These are phyloP conservation scores for Jaculus jaculus DNA, from an alignment of 2,113 vertebrate genomes.

Conservation along the genomic window DNA sequence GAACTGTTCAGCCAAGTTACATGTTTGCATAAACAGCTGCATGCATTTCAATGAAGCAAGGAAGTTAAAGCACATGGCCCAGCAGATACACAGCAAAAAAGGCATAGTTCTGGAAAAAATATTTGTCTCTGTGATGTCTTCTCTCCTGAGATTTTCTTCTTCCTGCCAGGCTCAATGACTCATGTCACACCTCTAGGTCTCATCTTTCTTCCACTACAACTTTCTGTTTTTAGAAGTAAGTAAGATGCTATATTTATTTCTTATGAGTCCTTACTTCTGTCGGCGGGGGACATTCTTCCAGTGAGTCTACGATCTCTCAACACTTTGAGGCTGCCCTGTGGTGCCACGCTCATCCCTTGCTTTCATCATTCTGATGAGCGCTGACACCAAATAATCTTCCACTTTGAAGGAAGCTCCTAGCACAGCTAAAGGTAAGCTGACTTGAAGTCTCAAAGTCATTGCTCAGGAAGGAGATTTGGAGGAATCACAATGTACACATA, in stretches of 20 bases:
- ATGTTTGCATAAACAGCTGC: neutral
- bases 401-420: neutral
- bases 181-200: fast-evolving
- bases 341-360: neutral
- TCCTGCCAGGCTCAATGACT: neutral
- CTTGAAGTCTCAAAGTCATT: neutral
- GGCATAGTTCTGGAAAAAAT: neutral
- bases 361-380: neutral
- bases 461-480: neutral
- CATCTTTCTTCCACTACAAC: neutral
- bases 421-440: neutral
- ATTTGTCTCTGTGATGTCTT: neutral
- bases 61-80: neutral
- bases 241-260: neutral
- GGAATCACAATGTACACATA: neutral
- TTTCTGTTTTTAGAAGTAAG: neutral
- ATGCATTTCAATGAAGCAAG: neutral
- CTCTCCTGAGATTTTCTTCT: neutral
- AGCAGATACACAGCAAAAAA: neutral
- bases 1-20: neutral
- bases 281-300: neutral
- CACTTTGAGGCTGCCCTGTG: neutral
- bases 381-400: neutral
- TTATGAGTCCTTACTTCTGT: neutral
- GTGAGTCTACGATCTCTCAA: neutral